These are phyloP conservation scores for Notarius lentiginosus DNA, from an alignment of 2,113 vertebrate species.

Conservation along the genomic window DNA sequence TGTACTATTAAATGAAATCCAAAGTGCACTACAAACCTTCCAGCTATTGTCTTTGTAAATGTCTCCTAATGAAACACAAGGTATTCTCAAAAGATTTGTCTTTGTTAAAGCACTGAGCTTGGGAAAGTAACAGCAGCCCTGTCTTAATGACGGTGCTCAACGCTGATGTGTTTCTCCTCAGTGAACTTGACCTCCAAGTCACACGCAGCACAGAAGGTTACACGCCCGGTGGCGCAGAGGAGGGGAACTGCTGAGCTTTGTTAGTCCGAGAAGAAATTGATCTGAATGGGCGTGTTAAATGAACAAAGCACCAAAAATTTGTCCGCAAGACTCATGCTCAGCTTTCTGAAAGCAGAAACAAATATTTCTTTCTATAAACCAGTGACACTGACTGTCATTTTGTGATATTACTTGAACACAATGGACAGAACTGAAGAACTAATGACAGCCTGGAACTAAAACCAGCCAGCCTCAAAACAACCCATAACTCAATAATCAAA, in stretches of 20 bases:
- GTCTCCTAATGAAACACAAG: neutral
- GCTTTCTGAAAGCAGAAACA: neutral
- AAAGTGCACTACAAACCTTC: neutral
- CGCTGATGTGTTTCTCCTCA: slow-evolving; percentile 8
- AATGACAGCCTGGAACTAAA: neutral
- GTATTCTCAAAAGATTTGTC: neutral
- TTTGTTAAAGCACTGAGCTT: neutral
- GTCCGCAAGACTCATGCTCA: neutral
- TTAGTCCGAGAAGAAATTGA: slow-evolving; percentile 17
- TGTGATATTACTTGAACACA: neutral
- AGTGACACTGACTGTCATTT: neutral
- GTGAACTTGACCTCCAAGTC: slow-evolving; percentile 50
- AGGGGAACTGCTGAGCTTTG: slow-evolving; percentile 18
- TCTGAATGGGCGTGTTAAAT: neutral
- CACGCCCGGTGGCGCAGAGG: slow-evolving; percentile 22
- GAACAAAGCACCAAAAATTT: neutral
- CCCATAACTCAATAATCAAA: neutral
- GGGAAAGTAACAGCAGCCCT: slow-evolving; percentile 1
- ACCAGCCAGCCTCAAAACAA: neutral
- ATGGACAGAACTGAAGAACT: neutral
- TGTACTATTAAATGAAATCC: neutral
- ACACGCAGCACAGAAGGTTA: slow-evolving; percentile 34
- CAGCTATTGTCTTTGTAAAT: neutral
- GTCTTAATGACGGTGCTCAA: slow-evolving; percentile 3
- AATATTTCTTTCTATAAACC: neutral